Evolutionary conservation across 2,888 invertebrate species (phyloP).

Genomic region (Pelosia muscerda): DNA sequence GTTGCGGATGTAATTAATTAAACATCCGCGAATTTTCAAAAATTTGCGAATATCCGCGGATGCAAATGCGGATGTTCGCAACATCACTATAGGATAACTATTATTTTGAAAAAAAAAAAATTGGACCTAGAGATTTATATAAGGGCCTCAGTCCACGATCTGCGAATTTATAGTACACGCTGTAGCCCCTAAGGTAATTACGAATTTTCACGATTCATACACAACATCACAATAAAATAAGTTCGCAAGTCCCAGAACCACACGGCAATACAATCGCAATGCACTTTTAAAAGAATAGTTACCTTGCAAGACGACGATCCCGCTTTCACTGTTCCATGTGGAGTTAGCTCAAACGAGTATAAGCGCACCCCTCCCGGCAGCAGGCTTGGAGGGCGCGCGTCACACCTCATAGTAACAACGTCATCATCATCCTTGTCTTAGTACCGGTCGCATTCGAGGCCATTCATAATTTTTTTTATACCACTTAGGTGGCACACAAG

Average conservation of each 20-base stretch:
- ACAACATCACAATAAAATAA: not conserved
- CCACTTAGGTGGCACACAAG: too few relatives aligned
- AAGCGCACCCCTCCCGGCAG: constrained; percentile 42
- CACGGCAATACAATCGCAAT: constrained; percentile 29
- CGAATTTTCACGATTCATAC: not conserved
- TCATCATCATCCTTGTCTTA: not conserved
- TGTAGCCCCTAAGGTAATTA: not conserved
- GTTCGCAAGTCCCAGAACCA: not conserved
- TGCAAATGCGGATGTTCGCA: too few relatives aligned
- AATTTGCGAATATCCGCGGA: too few relatives aligned
- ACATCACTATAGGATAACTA: too few relatives aligned
- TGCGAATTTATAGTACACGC: too few relatives aligned
- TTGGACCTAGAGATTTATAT: too few relatives aligned
- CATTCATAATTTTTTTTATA: too few relatives aligned
- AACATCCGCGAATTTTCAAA: too few relatives aligned
- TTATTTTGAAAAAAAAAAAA: too few relatives aligned
- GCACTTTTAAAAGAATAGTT: constrained; percentile 40
- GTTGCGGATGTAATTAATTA: too few relatives aligned
- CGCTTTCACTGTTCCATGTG: constrained; percentile 57
- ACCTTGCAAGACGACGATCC: constrained; percentile 46
- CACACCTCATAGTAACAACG: constrained; percentile 28
- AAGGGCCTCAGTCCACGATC: too few relatives aligned
- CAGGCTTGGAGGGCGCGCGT: constrained; percentile 8
- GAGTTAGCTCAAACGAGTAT: constrained; percentile 34
- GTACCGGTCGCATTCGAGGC: too few relatives aligned